Base-by-base conservation (phyloP, 1,140 invertebrate species). In the Ylistrum balloti region DNA sequence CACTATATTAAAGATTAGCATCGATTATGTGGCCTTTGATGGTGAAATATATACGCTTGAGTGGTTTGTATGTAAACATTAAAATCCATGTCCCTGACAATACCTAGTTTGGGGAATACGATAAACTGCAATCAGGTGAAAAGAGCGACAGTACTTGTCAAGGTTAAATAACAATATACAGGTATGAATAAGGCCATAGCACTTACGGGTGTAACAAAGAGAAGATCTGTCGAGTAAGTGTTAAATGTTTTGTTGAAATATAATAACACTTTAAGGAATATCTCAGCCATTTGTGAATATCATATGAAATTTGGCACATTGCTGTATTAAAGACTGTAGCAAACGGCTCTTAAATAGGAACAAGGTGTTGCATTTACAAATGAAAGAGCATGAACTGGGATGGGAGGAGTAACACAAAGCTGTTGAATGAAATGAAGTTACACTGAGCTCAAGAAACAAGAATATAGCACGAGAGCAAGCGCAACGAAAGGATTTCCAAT, bases 1-100 rank as follows among this genome's bases (percentile, higher is more conserved):
- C 56, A 74, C n/a, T n/a, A 28, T 74, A 74, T 74, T 74, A 74
- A 74, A 74, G 56, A 74, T 74, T 74, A 74, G 22, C 56, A 74
- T 74, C 56, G 7, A 74, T 74, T n/a, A 28, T 74, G 20, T 74
- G n/a, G 22, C n/a, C 28, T 74, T 74, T 74, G 56, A 74, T 17
- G 56, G n/a, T 3, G 56, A 28, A 74, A 74, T 74, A 74, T 74
- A 74, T 74, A 74, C 56, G 56, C 9, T 74, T 74, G 56, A 28
- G 22, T 74, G 56, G 56, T 74, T 74, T 74, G 56, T 74, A n/a
- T 74, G 28, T 28, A 74, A 74, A 74, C 56, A 74, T 74, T 74
- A 74, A 74, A 74, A 74, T 74, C 22, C 56, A 28, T 74, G 56
- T 74, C 28, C 28, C 28, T 74, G 56, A 74, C 56, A 74, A 74